Conservation (phyloP, 2,797 vertebrate species). For the Carduelis carduelis region DNA sequence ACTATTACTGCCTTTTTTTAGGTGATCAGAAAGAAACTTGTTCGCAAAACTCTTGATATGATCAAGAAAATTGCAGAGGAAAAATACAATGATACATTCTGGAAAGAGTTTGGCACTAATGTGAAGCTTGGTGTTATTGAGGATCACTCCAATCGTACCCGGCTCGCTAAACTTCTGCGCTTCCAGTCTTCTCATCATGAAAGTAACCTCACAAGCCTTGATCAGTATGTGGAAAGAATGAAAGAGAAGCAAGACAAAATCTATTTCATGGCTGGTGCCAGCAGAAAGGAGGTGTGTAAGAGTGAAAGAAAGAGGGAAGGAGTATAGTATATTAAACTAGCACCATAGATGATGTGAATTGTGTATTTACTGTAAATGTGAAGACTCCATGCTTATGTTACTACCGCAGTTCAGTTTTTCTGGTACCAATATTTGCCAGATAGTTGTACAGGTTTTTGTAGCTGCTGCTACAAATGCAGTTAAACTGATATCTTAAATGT, state of each 20-base stretch:
- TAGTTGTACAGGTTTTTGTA: neutral
- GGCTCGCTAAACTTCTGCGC: constrained; percentile 94
- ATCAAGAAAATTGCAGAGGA: constrained; percentile 99
- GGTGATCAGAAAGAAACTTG: constrained; percentile 98
- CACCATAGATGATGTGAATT: neutral
- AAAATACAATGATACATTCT: constrained; percentile 95
- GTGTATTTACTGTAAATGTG: neutral
- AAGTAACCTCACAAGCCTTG: constrained; percentile 83
- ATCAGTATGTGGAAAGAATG: constrained; percentile 98
- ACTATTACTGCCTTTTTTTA: constrained; percentile 45
- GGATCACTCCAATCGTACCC: constrained; percentile 97
- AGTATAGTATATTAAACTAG: neutral
- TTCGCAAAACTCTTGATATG: constrained; percentile 98
- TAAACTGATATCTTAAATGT: neutral
- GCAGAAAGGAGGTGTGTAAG: constrained; percentile 85
- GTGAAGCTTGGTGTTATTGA: constrained; percentile 98
- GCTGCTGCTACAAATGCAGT: neutral
- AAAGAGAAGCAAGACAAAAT: constrained; percentile 99
- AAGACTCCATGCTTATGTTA: neutral
- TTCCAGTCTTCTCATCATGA: constrained; percentile 95
- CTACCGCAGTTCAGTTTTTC: neutral
- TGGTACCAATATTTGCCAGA: accelerated
- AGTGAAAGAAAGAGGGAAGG: neutral
- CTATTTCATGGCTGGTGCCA: constrained; percentile 97
- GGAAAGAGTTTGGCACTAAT: constrained; percentile 99